phyloP scores from a whole-genome alignment of 2,888 invertebrate genomes.

The Himalopsyche japonica region DNA sequence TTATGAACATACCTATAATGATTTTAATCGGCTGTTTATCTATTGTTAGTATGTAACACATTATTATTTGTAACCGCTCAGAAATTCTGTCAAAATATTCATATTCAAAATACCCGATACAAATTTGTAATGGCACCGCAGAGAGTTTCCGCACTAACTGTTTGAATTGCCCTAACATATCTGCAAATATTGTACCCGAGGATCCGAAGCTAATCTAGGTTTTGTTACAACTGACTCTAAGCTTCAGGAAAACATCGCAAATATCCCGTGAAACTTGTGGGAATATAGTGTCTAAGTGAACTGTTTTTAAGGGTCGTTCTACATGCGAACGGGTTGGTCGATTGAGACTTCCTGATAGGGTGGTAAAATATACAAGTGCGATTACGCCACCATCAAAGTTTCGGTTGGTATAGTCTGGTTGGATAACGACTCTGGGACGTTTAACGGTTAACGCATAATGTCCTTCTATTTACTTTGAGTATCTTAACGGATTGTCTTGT shows the following conservation, averaged over 20 bases:
- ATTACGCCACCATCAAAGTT: conserved; percentile 53
- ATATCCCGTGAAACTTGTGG: not conserved
- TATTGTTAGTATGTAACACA: too few relatives aligned
- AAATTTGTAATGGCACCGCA: not conserved
- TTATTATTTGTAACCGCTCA: too few relatives aligned
- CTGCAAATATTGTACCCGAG: conserved; percentile 30
- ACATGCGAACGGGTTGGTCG: not conserved
- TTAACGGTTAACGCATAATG: conserved; percentile 37
- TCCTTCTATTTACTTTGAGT: conserved; percentile 20
- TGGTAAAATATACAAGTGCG: conserved; percentile 43
- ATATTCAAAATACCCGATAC: not conserved
- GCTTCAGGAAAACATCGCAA: not conserved
- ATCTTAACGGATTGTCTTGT: conserved; percentile 25
- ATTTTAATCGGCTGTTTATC: too few relatives aligned
- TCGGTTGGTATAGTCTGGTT: conserved; percentile 42
- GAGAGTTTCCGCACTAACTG: not conserved
- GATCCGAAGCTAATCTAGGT: conserved; percentile 31
- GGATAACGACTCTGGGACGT: conserved; percentile 38
- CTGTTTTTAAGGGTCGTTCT: not conserved
- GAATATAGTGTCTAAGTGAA: not conserved
- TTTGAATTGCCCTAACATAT: conserved; percentile 3
- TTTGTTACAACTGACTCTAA: conserved; percentile 19
- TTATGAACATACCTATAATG: too few relatives aligned
- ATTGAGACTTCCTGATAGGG: not conserved
- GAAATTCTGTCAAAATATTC: too few relatives aligned